Base-by-base conservation (phyloP, 2,888 invertebrate species). In the Drosophila longiperda region DNA sequence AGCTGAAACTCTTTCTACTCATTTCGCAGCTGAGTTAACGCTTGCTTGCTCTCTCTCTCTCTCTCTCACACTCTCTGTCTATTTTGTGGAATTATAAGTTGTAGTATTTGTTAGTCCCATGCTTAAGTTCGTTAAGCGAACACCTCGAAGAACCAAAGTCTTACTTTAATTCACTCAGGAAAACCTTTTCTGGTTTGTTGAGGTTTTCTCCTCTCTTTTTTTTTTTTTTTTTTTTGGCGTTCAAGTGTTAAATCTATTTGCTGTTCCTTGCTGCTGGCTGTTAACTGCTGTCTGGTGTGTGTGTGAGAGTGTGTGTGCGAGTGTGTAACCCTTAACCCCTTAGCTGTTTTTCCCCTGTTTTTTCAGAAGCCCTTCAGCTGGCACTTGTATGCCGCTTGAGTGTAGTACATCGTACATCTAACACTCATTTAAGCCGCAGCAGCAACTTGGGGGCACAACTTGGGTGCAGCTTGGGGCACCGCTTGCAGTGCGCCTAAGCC, bases 171-270 rank as follows among this genome's bases (percentile, higher is more conserved):
- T 38, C 54, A 61, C 38, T 66, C 55, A 45, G 23, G 45, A 45
- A 49, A 29, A 62, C 63, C 54, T 60, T 60, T 65, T 78, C 55
- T 63, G 66, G 65, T 75, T 65, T 68, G 45, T 64, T 65, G 55
- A 34, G 52, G 63, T 40, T 45, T 29, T 66, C 63, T 59, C 36
- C 62, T 57, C 29, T 29, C 6, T 0, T 0, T 29, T 29, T 26
- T 29, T 29, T 0, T 29, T 29, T 26, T 29, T 29, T 29, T 26
- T 26, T 58, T 54, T 42, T 60, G 61, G 8, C 67, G 49, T 67
- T 78, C 76, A 72, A 80, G 83, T 82, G 83, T 80, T 82, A 71
- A 80, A 73, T 73, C 70, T 87, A 83, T 83, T 84, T 87, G 74
- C 87, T 67, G 74, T 80, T 76, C 40, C 50, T 60, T 33, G 29